Conservation (phyloP, 1,140 invertebrate genomes). For the Heliconius nattereri region DNA sequence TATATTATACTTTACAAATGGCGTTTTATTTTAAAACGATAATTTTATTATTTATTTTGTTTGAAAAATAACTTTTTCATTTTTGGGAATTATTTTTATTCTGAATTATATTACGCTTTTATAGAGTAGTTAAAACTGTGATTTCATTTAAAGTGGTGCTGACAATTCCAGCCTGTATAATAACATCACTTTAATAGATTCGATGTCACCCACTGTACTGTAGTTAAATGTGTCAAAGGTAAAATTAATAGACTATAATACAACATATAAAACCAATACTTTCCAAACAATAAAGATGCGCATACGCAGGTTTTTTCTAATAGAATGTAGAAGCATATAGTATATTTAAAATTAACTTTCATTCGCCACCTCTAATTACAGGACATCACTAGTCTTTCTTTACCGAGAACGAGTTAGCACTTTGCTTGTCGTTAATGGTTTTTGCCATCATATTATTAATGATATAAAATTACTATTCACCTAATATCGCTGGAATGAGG, state of each 20-base stretch:
- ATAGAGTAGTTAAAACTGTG: too few species aligned
- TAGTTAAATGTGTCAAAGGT: neutral
- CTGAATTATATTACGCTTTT: too few species aligned
- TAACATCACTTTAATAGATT: too few species aligned
- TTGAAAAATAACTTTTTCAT: too few species aligned
- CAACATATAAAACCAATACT: neutral
- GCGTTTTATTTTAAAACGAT: too few species aligned
- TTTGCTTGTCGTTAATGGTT: neutral
- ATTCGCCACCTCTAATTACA: neutral
- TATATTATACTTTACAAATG: too few species aligned
- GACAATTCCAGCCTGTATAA: too few species aligned
- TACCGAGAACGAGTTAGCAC: neutral
- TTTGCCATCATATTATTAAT: neutral
- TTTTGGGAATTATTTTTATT: too few species aligned
- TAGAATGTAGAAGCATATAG: neutral
- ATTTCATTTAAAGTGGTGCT: too few species aligned
- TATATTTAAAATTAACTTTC: neutral
- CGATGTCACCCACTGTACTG: too few species aligned
- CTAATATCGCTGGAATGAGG: neutral
- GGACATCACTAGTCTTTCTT: neutral
- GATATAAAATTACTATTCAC: constrained; percentile 2
- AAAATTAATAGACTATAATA: neutral
- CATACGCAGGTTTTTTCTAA: neutral
- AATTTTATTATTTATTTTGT: too few species aligned
- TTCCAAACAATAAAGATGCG: neutral